Base-by-base conservation (phyloP, 2,113 vertebrate species). In the Festucalex cinctus region DNA sequence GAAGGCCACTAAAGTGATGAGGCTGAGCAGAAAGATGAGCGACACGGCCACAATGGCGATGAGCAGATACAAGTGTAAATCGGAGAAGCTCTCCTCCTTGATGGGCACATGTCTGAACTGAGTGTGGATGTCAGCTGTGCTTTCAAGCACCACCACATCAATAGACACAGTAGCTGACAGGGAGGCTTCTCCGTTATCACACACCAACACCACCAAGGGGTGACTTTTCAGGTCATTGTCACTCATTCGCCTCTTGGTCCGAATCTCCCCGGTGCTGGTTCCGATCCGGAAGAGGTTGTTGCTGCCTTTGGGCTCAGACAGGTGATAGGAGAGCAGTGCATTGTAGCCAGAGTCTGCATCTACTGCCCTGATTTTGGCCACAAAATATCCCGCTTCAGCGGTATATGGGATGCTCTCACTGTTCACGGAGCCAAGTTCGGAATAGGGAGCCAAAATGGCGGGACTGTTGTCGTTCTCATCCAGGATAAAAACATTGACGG, bases 81-180 rank as follows among this genome's bases (percentile, higher is more conserved):
- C 28, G 28, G 28, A 32, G 28, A 32, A 32, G 28, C 28, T 32
- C 28, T 32, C 28, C 28, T 32, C 28, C 28, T 32, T 32, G 28
- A 32, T 32, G 28, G 28, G 28, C 28, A 32, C 28, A 4, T 32
- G 28, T 32, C 28, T 32, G 28, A 32, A 32, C 28, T 32, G 28
- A 32, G 28, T 90, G 80, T 93, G 79, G 0, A 81, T 85, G 62
- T 88, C 89, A 58, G 89, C 89, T 22, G 81, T 75, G 22, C 79
- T 89, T 65, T 93, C 89, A 13, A 89, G 89, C 77, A 93, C 76
- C 35, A 91, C 76, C 60, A 94, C 79, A 9, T 86, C 88, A 74
- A 79, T 75, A 66, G 77, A 79, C 65, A 79, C 77, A 65, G 73
- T 79, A n/a, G 77, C 77, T 62, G 77, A 93, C 5, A 93, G 92